Conservation (phyloP, 2,797 vertebrate species). For the Periparus ater region DNA sequence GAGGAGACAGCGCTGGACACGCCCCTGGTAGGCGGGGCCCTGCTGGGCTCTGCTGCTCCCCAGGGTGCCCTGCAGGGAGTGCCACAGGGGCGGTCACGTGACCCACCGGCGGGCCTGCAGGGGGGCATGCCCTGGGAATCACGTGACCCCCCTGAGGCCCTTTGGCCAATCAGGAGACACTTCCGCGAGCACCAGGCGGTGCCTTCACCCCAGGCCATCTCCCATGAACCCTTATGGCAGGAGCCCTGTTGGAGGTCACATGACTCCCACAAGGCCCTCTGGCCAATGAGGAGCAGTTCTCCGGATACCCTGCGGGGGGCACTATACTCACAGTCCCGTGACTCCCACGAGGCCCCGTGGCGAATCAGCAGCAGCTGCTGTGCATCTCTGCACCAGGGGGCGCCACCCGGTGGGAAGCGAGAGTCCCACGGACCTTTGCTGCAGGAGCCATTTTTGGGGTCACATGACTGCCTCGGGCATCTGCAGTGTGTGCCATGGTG, state of each 20-base stretch:
- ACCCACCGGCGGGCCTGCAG: accelerated
- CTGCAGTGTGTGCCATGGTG: accelerated
- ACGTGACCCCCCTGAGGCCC: background rate
- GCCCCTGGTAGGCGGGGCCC: background rate
- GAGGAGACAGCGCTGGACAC: background rate
- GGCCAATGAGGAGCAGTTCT: background rate
- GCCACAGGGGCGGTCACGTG: background rate
- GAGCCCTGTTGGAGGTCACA: background rate
- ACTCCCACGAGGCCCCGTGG: background rate
- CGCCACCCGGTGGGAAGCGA: background rate
- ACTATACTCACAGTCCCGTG: background rate
- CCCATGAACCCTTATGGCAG: background rate
- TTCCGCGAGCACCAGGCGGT: background rate
- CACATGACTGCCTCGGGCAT: accelerated
- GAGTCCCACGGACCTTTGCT: background rate
- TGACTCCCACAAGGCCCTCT: background rate
- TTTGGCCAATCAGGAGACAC: background rate
- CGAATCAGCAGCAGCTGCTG: background rate
- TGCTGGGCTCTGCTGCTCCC: background rate
- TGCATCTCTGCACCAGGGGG: too few species aligned
- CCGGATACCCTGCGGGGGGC: background rate
- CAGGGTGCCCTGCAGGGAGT: background rate
- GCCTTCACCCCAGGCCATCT: accelerated
- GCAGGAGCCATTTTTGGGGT: background rate
- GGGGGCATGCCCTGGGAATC: accelerated